A percentile compares a stretch with the other conserved stretches of the same genome.
These are phyloP conservation scores for Pachypsylla venusta DNA, from an alignment of 1,140 invertebrate species.

Conservation along the genomic window DNA sequence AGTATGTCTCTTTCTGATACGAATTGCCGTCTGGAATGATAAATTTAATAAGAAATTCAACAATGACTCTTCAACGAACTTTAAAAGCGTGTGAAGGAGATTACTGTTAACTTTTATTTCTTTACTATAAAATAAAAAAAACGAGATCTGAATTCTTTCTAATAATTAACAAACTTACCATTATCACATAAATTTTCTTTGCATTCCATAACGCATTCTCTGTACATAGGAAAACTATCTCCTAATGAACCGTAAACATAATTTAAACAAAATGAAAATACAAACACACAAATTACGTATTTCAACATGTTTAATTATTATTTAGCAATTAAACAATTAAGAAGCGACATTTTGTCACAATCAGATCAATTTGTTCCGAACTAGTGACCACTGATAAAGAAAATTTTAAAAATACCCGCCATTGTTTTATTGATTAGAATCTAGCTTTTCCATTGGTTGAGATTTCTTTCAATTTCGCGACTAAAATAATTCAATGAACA, in stretches of 20 bases:
- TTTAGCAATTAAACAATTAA: background rate
- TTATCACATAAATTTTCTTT: slow-evolving; percentile 20
- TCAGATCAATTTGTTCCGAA: background rate
- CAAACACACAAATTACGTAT: background rate
- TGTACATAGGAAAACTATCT: slow-evolving; percentile 24
- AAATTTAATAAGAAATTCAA: no score
- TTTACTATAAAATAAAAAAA: no score
- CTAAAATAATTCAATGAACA: no score
- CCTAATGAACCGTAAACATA: slow-evolving; percentile 19
- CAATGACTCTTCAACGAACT: no score
- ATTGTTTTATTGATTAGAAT: no score
- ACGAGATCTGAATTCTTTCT: no score
- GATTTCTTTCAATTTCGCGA: no score
- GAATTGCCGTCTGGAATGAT: slow-evolving; percentile 37
- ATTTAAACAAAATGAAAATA: slow-evolving; percentile 1
- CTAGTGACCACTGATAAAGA: background rate
- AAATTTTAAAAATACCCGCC: background rate
- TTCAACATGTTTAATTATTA: background rate
- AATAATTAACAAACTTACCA: no score
- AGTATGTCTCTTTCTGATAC: slow-evolving; percentile 35
- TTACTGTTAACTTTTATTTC: no score
- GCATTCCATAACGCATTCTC: slow-evolving; percentile 22
- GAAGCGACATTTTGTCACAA: background rate
- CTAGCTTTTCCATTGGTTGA: no score
- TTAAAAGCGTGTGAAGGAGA: no score